Base-by-base conservation (phyloP, 2,888 invertebrate species). In the Tipula confusa region DNA sequence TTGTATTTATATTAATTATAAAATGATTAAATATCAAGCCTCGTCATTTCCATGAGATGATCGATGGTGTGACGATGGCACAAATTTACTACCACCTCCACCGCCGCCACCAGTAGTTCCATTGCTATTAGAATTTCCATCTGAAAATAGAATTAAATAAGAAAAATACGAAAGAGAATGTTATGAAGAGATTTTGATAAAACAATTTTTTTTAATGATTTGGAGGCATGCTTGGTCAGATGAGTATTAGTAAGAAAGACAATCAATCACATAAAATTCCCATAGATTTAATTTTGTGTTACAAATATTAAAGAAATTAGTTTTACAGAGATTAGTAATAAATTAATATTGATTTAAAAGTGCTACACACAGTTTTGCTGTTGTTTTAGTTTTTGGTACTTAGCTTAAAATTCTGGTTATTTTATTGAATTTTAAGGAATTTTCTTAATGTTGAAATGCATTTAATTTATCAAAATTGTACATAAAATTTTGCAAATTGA, bases 31-130 rank as follows among this genome's bases (percentile, higher is more conserved):
- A 64, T 82, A 82, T 82, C 82, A 82, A 82, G 82, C 82, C 33
- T 82, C 82, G 33, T 82, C 82, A 82, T 82, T 33, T 33, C 82
- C 82, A 82, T 82, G 29, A 24, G 82, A 33, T 82, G 33, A 82
- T 18, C 33, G 82, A 80, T 64, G 64, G 64, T 64, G 64, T 64
- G 64, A 64, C 64, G 64, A 64, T 64, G 64, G 64, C 64, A 64
- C 64, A 64, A 64, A 64, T 64, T 64, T 64, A 64, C 64, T 64
- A 64, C 64, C 64, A 64, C 64, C 64, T 11, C 64, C 64, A 64
- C 64, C 64, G n/a, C 64, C 64, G 64, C 64, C 64, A 64, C 64
- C 64, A 64, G 24, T 24, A 64, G 64, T 64, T 64, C 64, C 64
- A 18, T 64, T 64, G 64, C 64, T 64, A 64, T 64, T 64, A 64